Evolutionary conservation across 2,888 invertebrate species (phyloP).

Genomic region (Strigamia crassipes): DNA sequence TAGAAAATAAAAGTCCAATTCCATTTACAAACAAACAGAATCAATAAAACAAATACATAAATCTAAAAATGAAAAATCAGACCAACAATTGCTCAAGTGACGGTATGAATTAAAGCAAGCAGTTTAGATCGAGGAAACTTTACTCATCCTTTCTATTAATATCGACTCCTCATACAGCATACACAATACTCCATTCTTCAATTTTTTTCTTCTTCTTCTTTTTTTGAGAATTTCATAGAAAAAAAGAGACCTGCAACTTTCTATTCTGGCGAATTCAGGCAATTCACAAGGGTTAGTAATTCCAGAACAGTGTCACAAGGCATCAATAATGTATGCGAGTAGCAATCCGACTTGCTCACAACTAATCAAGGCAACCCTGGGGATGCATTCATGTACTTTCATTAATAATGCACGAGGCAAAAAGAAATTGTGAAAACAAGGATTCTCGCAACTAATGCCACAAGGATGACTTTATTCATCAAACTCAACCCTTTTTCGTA

Average conservation of each 20-base stretch:
- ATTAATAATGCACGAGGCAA: slow-evolving; percentile 11
- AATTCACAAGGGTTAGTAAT: slow-evolving; percentile 11
- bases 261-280: neutral
- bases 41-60: too few relatives aligned
- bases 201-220: neutral
- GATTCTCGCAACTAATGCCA: neutral
- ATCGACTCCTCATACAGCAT: neutral
- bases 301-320: slow-evolving; percentile 16
- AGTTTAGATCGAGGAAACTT: too few relatives aligned
- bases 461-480: neutral
- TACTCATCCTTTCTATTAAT: too few relatives aligned
- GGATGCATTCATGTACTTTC: slow-evolving; percentile 16
- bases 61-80: too few relatives aligned
- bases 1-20: too few relatives aligned
- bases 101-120: too few relatives aligned
- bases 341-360: slow-evolving; percentile 11
- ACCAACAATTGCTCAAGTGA: too few relatives aligned
- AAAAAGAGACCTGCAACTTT: neutral
- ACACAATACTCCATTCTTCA: neutral
- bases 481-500: neutral
- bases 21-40: too few relatives aligned
- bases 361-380: slow-evolving; percentile 12
- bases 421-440: slow-evolving; percentile 5
- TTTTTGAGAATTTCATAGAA: neutral
- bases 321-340: slow-evolving; percentile 11